A percentile compares a stretch with the other conserved stretches of the same genome.
phyloP scores from a whole-genome alignment of 2,888 invertebrate genomes.

The Artemia sinica region DNA sequence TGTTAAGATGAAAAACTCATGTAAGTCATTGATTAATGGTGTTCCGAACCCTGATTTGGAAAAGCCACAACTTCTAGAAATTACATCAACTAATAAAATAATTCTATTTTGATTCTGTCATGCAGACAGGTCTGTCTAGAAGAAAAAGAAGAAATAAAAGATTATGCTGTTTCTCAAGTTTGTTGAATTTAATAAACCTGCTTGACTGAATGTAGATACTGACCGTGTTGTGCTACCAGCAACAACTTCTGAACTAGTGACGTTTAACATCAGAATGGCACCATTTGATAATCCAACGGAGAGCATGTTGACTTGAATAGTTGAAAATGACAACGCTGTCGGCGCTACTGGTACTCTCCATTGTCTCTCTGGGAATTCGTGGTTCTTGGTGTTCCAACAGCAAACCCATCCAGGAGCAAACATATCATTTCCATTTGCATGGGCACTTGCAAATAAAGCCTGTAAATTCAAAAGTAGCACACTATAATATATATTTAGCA shows the following conservation, averaged over 20 bases:
- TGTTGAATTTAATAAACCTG: too few relatives aligned
- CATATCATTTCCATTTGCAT: not conserved
- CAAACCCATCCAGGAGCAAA: not conserved
- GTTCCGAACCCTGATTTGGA: too few relatives aligned
- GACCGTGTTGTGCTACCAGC: not conserved
- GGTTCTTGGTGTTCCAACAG: slow-evolving; percentile 7
- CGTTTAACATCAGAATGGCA: not conserved
- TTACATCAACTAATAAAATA: too few relatives aligned
- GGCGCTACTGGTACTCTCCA: not conserved
- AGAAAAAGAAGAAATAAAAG: too few relatives aligned
- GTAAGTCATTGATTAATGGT: too few relatives aligned
- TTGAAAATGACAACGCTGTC: not conserved
- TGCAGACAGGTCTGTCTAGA: too few relatives aligned
- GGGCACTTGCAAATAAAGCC: slow-evolving; percentile 8
- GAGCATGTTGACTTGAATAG: slow-evolving; percentile 3
- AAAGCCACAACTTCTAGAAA: too few relatives aligned
- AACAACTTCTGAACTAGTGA: not conserved
- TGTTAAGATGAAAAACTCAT: too few relatives aligned
- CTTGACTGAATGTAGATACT: not conserved
- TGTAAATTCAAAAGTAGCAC: not conserved
- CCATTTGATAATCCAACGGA: slow-evolving; percentile 1
- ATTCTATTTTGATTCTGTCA: too few relatives aligned
- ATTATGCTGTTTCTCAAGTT: too few relatives aligned
- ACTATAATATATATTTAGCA: too few relatives aligned
- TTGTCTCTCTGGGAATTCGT: slow-evolving; percentile 1